These are phyloP conservation scores for Bellardia pandia DNA, from an alignment of 2,888 invertebrate species.

Conservation along the genomic window DNA sequence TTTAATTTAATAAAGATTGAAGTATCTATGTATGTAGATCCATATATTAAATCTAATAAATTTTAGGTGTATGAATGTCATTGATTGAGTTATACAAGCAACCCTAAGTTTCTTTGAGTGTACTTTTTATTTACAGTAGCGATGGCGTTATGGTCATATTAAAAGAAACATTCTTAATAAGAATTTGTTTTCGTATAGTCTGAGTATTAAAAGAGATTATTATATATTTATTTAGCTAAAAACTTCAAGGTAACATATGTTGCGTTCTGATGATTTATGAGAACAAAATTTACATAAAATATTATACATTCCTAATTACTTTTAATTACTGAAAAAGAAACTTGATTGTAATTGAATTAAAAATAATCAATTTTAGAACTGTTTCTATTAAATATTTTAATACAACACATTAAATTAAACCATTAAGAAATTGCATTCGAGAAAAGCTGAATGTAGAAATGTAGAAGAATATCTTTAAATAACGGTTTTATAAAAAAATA, in stretches of 20 bases:
- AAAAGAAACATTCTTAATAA: background rate
- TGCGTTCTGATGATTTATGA: conserved; percentile 49
- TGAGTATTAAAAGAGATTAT: conserved; percentile 10
- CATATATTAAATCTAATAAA: no score
- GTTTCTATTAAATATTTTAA: background rate
- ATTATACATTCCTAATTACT: background rate
- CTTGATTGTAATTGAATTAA: background rate
- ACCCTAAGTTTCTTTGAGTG: conserved; percentile 22
- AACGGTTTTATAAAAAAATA: background rate
- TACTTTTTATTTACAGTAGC: conserved; percentile 9
- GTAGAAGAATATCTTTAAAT: background rate
- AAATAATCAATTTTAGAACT: no score
- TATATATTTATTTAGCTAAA: conserved; percentile 47
- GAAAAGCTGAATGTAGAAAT: no score
- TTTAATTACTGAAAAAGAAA: background rate
- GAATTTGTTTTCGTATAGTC: conserved; percentile 15
- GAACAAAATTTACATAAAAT: conserved; percentile 38
- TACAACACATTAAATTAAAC: background rate
- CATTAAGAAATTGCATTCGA: no score
- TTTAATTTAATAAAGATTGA: no score
- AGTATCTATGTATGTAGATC: no score
- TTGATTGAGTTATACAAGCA: no score
- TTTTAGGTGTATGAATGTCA: no score
- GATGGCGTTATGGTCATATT: background rate
- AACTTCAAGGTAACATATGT: conserved; percentile 63